phyloP scores from a whole-genome alignment of 2,113 vertebrate genomes.

The Ceyx cyanopectus region DNA sequence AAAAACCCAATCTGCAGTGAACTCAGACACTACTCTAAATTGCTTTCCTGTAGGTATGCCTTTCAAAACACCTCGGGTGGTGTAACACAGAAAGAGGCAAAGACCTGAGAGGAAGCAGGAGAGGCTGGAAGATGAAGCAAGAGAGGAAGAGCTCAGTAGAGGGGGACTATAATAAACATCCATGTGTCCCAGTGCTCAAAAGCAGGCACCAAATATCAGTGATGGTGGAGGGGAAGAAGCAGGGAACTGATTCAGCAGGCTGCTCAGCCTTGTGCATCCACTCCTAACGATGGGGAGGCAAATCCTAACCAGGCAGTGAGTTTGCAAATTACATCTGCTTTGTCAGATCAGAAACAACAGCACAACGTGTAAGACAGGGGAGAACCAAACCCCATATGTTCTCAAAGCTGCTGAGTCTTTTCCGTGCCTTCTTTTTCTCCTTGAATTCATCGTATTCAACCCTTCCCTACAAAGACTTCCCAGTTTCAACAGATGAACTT shows the following conservation, averaged over 20 bases:
- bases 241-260: not conserved
- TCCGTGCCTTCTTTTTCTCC: not conserved
- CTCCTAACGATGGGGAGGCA: not conserved
- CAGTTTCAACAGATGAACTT: not conserved
- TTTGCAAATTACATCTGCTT: constrained; percentile 20
- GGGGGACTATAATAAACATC: not conserved
- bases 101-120: not conserved
- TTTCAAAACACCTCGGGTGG: not conserved
- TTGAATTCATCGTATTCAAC: not conserved
- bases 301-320: not conserved
- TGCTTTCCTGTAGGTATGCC: not conserved
- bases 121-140: not conserved
- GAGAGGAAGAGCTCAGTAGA: not conserved
- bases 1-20: not conserved
- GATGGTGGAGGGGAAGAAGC: not conserved
- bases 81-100: not conserved
- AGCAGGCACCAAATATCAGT: not conserved
- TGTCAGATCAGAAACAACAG: not conserved
- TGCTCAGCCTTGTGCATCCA: not conserved
- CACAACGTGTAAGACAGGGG: constrained; percentile 20
- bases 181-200: not conserved
- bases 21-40: not conserved
- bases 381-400: constrained; percentile 43
- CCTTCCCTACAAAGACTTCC: not conserved
- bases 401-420: constrained; percentile 38